These are phyloP conservation scores for Dendrolimus pini DNA, from an alignment of 2,888 invertebrate species.

Conservation along the genomic window DNA sequence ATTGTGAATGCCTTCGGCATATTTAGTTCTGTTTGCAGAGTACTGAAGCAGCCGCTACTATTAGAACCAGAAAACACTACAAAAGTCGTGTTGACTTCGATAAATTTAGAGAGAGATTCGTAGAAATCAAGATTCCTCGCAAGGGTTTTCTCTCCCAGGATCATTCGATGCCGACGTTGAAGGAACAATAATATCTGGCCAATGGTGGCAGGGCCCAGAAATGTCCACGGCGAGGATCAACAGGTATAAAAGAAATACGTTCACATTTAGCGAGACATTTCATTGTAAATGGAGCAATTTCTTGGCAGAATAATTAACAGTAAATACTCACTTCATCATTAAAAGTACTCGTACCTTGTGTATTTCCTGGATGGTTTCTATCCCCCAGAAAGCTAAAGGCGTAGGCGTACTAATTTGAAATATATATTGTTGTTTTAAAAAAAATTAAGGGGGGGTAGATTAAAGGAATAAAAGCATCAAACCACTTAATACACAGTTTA, in stretches of 20 bases:
- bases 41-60: constrained; percentile 7
- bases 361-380: background rate
- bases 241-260: constrained; percentile 14
- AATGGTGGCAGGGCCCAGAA: constrained; percentile 15
- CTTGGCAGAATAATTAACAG: constrained; percentile 10
- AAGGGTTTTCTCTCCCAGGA: constrained; percentile 11
- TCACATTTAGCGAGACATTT: constrained; percentile 15
- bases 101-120: constrained; percentile 13
- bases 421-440: no score
- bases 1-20: constrained; percentile 7
- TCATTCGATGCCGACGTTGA: constrained; percentile 13
- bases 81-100: constrained; percentile 12
- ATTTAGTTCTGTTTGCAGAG: constrained; percentile 4
- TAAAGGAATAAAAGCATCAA: no score
- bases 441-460: no score
- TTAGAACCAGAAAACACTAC: constrained; percentile 12
- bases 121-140: constrained; percentile 10
- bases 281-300: constrained; percentile 12
- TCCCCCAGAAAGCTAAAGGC: background rate
- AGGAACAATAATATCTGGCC: constrained; percentile 12
- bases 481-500: no score
- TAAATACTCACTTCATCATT: background rate
- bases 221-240: constrained; percentile 12
- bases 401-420: background rate
- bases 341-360: background rate